Evolutionary conservation across 2,797 vertebrate species (phyloP).

Genomic region (Limosa lapponica): DNA sequence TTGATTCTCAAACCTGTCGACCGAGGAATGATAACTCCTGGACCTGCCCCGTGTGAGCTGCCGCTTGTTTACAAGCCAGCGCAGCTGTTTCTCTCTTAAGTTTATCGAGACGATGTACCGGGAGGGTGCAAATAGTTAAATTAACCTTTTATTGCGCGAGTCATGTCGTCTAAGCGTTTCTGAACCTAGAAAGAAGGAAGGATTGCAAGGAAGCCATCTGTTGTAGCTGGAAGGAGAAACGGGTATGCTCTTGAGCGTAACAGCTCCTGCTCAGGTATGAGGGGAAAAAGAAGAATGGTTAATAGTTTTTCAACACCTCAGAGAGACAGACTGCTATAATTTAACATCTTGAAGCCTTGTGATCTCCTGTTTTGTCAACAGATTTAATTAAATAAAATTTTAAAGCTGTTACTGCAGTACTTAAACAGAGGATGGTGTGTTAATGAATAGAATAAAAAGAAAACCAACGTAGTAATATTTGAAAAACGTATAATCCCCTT

Average conservation of each 20-base stretch:
- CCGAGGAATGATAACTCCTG: rapidly evolving
- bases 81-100: rapidly evolving
- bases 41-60: rapidly evolving
- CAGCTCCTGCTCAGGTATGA: not conserved
- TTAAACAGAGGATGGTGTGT: not conserved
- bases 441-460: not conserved
- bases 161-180: not conserved
- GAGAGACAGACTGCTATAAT: not conserved
- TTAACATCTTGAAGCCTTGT: not conserved
- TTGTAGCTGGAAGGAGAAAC: not conserved
- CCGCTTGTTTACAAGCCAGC: rapidly evolving
- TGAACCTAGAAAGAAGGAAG: not conserved
- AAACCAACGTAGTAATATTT: not conserved
- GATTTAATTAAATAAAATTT: not conserved
- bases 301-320: not conserved
- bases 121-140: not conserved
- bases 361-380: not conserved
- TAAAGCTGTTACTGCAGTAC: not conserved
- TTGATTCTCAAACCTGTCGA: not conserved
- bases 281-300: not conserved
- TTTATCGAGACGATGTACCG: not conserved
- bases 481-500: not conserved
- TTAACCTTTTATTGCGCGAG: not conserved
- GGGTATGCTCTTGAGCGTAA: rapidly evolving
- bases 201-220: not conserved